Percentiles rank a stretch among this genome's conserved stretches.
Conservation (phyloP, 2,888 invertebrate genomes). For the Neoscelio sp. region DNA sequence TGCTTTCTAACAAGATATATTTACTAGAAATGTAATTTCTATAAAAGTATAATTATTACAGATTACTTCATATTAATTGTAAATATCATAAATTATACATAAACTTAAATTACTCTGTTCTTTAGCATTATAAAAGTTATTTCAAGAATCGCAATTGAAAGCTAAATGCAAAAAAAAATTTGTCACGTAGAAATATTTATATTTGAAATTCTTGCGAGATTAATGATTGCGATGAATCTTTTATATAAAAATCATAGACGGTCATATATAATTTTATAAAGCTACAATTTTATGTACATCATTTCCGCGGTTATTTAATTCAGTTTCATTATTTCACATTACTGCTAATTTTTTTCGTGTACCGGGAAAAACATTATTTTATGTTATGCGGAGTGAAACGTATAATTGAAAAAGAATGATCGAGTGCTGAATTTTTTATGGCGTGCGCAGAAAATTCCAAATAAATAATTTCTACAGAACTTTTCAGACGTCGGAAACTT, state of each 20-base stretch:
- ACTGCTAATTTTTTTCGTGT: conserved; percentile 14
- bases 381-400: conserved; percentile 29
- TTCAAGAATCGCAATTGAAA: too few relatives aligned
- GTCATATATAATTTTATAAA: too few relatives aligned
- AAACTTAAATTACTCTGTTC: too few relatives aligned
- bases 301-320: conserved; percentile 45
- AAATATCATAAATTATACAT: too few relatives aligned
- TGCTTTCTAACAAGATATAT: too few relatives aligned
- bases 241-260: conserved; percentile 31
- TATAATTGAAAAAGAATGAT: conserved; percentile 52
- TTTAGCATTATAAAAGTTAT: too few relatives aligned
- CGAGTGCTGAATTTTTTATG: conserved; percentile 48
- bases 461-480: conserved; percentile 57
- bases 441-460: conserved; percentile 32
- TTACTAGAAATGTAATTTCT: too few relatives aligned
- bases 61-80: too few relatives aligned
- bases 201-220: conserved; percentile 13
- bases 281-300: conserved; percentile 31
- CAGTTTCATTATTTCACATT: conserved; percentile 37
- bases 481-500: conserved; percentile 58
- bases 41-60: too few relatives aligned
- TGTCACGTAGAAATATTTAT: too few relatives aligned
- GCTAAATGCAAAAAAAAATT: too few relatives aligned
- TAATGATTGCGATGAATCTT: conserved; percentile 37
- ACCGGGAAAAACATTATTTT: conserved; percentile 18